These are phyloP conservation scores for Psilopogon haemacephalus DNA, from an alignment of 2,113 vertebrate genomes.

Conservation along the genomic window DNA sequence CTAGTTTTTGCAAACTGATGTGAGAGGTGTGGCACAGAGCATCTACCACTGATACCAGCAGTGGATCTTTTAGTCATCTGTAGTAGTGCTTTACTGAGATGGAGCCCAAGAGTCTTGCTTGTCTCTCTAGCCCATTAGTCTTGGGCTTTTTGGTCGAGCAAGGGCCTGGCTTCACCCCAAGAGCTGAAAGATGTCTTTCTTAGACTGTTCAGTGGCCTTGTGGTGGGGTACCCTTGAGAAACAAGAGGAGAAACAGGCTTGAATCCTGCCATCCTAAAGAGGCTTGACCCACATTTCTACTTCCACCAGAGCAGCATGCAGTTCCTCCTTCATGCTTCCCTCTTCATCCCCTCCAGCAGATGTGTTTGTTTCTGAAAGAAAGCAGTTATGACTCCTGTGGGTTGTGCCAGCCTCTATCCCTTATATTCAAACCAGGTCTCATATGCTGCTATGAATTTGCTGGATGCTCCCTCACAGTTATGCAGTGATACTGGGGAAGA, in stretches of 20 bases:
- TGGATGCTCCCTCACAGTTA: background rate
- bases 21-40: background rate
- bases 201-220: background rate
- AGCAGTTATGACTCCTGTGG: fast-evolving
- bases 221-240: background rate
- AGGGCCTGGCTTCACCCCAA: background rate
- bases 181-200: background rate
- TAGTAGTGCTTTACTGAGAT: background rate
- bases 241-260: background rate
- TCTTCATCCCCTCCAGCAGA: background rate
- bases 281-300: background rate
- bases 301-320: background rate
- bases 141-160: background rate
- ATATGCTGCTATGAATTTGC: background rate
- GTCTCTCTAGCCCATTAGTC: background rate
- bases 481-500: background rate
- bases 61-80: background rate
- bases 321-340: background rate
- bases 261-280: background rate
- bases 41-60: background rate
- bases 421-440: background rate
- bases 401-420: background rate
- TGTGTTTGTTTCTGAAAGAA: background rate
- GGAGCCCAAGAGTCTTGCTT: background rate
- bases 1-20: background rate